Evolutionary conservation across 2,888 invertebrate genomes (phyloP).

Genomic region (Eulithis testata): DNA sequence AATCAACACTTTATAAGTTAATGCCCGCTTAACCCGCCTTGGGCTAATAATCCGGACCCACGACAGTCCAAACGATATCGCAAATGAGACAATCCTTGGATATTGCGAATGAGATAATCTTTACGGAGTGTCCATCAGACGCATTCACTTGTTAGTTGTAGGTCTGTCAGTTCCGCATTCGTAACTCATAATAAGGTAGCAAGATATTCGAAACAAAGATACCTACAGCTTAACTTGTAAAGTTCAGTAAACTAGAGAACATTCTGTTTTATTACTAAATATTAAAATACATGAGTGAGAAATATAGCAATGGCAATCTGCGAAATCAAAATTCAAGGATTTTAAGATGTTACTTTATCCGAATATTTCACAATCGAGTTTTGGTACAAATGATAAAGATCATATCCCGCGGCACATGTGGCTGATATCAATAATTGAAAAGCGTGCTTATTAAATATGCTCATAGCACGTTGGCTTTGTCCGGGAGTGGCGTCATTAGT

Average conservation of each 20-base stretch:
- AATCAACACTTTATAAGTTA: slow-evolving; percentile 47
- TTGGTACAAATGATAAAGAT: slow-evolving; percentile 17
- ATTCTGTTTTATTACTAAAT: not conserved
- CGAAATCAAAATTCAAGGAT: not conserved
- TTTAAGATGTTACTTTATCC: not conserved
- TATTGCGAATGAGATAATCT: too few relatives aligned
- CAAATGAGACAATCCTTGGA: not conserved
- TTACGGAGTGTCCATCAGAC: too few relatives aligned
- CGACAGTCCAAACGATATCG: not conserved
- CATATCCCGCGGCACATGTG: slow-evolving; percentile 64
- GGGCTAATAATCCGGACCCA: slow-evolving; percentile 29
- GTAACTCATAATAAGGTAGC: slow-evolving; percentile 23
- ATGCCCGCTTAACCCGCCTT: slow-evolving; percentile 36
- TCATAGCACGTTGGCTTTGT: slow-evolving; percentile 66
- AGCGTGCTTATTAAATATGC: slow-evolving; percentile 69
- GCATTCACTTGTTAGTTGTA: not conserved
- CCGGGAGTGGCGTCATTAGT: slow-evolving; percentile 76
- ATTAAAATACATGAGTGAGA: too few relatives aligned
- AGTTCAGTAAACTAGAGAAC: not conserved
- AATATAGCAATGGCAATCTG: too few relatives aligned
- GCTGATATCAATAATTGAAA: slow-evolving; percentile 70
- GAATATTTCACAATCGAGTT: slow-evolving; percentile 2
- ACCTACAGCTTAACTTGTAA: slow-evolving; percentile 4
- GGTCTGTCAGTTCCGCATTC: slow-evolving; percentile 13
- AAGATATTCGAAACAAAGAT: slow-evolving; percentile 6